These are phyloP conservation scores for Melanophora roralis DNA, from an alignment of 2,888 invertebrate species.

Conservation along the genomic window DNA sequence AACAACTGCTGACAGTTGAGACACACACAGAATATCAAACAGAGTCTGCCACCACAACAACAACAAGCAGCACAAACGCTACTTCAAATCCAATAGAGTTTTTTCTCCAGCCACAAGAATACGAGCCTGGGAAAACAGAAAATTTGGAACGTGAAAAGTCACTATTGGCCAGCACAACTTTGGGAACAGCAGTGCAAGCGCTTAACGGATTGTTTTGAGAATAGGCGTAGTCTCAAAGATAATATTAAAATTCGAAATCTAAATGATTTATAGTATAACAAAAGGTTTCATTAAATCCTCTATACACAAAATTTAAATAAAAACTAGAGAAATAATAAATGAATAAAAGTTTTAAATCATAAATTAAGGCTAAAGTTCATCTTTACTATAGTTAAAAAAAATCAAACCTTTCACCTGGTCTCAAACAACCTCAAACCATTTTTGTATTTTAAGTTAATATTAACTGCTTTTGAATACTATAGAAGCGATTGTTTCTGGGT, in stretches of 20 bases:
- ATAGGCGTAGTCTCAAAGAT: background rate
- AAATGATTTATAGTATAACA: constrained; percentile 5
- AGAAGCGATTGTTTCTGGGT: too few species aligned
- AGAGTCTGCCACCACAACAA: constrained; percentile 1
- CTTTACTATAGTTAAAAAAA: constrained; percentile 25
- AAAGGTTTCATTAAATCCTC: constrained; percentile 54
- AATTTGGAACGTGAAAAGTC: constrained; percentile 45
- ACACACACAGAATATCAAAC: constrained; percentile 47
- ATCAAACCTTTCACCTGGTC: constrained; percentile 22
- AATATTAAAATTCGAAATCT: background rate
- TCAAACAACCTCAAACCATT: background rate
- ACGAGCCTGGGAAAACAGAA: background rate
- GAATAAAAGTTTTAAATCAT: background rate
- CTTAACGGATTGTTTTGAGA: constrained; percentile 68
- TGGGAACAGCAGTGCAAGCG: constrained; percentile 71
- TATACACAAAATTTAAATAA: background rate
- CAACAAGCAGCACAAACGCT: background rate
- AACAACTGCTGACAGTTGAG: constrained; percentile 50
- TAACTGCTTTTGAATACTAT: background rate
- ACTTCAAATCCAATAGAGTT: constrained; percentile 19
- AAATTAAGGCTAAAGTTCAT: constrained; percentile 47
- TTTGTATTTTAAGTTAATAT: background rate
- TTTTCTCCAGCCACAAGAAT: constrained; percentile 13
- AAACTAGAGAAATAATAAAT: background rate
- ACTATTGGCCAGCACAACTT: constrained; percentile 64